These are phyloP conservation scores for Brachynemurus nebulosus DNA, from an alignment of 2,888 invertebrate genomes.

Conservation along the genomic window DNA sequence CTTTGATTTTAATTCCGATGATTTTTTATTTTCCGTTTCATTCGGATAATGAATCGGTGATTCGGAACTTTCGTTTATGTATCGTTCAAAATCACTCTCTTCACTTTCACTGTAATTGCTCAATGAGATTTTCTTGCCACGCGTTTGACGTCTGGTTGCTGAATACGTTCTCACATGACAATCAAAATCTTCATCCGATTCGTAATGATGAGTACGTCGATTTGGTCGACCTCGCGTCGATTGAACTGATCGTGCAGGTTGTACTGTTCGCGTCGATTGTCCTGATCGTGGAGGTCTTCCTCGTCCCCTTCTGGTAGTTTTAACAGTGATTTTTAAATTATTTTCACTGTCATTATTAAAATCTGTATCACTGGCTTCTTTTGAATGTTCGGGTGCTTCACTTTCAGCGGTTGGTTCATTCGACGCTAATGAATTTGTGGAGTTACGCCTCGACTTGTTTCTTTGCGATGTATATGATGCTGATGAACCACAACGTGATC, in stretches of 20 bases:
- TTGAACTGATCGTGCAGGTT: neutral
- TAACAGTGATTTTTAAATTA: neutral
- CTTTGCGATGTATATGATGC: neutral
- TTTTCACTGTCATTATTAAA: neutral
- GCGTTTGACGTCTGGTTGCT: constrained; percentile 1
- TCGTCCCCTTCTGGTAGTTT: neutral
- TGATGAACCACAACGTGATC: neutral
- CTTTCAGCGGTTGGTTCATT: no score
- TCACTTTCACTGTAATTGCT: constrained; percentile 1
- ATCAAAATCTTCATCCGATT: neutral
- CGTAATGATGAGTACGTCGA: neutral
- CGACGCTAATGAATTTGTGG: neutral
- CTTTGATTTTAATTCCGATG: neutral
- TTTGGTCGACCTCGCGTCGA: neutral
- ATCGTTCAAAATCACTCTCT: constrained; percentile 2
- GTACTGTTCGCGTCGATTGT: neutral
- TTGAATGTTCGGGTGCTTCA: no score
- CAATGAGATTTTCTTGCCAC: neutral
- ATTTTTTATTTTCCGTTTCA: no score
- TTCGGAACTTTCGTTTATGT: neutral
- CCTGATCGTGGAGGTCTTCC: neutral
- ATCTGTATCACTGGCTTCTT: neutral
- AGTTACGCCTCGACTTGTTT: neutral
- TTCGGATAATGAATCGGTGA: neutral
- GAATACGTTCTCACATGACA: neutral